Conservation (phyloP, 2,888 invertebrate species). For the Patella depressa region DNA sequence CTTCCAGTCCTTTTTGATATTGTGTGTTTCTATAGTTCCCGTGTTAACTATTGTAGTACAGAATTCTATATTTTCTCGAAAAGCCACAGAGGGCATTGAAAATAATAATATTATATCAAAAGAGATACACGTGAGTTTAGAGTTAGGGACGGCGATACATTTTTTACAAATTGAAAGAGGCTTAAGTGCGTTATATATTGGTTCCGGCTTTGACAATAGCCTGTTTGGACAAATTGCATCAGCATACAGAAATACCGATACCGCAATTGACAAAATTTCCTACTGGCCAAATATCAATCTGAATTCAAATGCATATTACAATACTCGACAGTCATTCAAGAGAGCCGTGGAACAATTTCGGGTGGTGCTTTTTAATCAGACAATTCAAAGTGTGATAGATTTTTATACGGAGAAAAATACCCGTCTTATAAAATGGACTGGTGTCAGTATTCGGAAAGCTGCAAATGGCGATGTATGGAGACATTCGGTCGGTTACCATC, state of each 20-base stretch:
- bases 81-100: slow-evolving; percentile 8
- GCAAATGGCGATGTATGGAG: slow-evolving; percentile 42
- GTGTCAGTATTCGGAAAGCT: slow-evolving; percentile 36
- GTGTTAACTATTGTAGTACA: slow-evolving; percentile 34
- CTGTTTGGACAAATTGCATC: not conserved
- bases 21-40: slow-evolving; percentile 32
- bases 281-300: not conserved
- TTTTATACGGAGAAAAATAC: slow-evolving; percentile 49
- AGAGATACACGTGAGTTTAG: slow-evolving; percentile 39
- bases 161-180: slow-evolving; percentile 54
- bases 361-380: not conserved
- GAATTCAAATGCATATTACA: not conserved
- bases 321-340: not conserved
- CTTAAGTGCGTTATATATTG: slow-evolving; percentile 49
- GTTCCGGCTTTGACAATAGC: slow-evolving; percentile 39
- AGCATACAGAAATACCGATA: not conserved
- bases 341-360: not conserved
- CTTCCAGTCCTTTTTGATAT: slow-evolving; percentile 12
- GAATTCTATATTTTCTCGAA: slow-evolving; percentile 28
- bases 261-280: not conserved
- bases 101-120: slow-evolving; percentile 31
- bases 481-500: slow-evolving; percentile 50
- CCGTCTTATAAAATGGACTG: slow-evolving; percentile 46
- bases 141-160: slow-evolving; percentile 49
- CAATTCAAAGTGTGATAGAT: slow-evolving; percentile 34